Conservation (phyloP, 2,113 vertebrate genomes). For the Sula dactylatra region DNA sequence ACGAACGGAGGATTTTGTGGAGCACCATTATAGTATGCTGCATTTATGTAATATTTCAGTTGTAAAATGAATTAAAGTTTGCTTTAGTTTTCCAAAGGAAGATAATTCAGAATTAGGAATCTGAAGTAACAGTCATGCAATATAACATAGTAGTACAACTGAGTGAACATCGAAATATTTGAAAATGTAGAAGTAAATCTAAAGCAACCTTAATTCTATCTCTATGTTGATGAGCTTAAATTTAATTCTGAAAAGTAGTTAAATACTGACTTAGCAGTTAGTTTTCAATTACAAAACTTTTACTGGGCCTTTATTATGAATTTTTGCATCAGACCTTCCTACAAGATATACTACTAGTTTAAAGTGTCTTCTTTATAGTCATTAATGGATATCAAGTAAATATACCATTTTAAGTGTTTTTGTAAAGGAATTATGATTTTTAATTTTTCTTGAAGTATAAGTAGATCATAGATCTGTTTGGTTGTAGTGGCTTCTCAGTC, state of each 20-base stretch:
- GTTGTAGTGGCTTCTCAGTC: not conserved
- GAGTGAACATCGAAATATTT: not conserved
- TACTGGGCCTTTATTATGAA: not conserved
- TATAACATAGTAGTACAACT: not conserved
- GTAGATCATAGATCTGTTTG: not conserved
- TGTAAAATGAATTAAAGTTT: not conserved
- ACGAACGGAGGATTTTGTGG: not conserved
- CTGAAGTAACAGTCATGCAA: not conserved
- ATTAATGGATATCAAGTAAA: not conserved
- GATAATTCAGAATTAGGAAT: not conserved
- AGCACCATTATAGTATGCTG: not conserved
- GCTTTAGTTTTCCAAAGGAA: not conserved
- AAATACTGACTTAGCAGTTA: not conserved
- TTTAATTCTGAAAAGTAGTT: not conserved
- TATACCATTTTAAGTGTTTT: not conserved
- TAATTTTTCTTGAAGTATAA: not conserved
- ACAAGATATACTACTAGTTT: not conserved
- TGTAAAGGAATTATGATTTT: not conserved
- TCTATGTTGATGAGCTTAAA: not conserved
- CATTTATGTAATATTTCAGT: not conserved
- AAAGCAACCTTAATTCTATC: not conserved
- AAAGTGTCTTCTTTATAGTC: not conserved
- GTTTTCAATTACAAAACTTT: not conserved
- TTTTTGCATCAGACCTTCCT: not conserved
- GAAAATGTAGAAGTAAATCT: not conserved